A percentile compares a stretch with the other conserved stretches of the same genome.
Evolutionary conservation across 2,113 vertebrate species (phyloP).

Genomic region (Oreotrochilus melanogaster): DNA sequence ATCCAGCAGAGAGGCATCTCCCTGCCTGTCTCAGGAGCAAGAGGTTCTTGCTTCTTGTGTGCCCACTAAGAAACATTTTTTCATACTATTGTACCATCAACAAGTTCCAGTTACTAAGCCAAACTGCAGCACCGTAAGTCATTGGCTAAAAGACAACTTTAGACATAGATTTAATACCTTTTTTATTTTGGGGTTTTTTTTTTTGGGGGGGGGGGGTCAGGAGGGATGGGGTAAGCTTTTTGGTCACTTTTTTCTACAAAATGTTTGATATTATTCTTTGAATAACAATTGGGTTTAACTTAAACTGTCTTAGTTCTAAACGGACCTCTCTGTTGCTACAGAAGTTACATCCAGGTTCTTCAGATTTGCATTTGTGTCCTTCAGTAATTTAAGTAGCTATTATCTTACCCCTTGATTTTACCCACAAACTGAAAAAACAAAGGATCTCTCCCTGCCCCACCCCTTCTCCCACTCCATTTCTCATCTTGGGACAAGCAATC

Average conservation of each 20-base stretch:
- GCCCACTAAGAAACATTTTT: background rate
- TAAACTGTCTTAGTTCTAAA: background rate
- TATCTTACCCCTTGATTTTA: rapidly evolving
- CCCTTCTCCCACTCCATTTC: rapidly evolving
- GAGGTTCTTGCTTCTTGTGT: background rate
- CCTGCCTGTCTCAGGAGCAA: background rate
- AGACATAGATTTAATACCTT: background rate
- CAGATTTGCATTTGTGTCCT: background rate
- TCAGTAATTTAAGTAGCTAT: rapidly evolving
- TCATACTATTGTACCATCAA: background rate
- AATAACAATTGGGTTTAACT: background rate
- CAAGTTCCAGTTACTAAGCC: background rate
- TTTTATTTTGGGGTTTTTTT: too few species aligned
- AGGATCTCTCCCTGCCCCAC: too few species aligned
- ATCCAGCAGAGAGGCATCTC: background rate
- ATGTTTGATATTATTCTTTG: background rate
- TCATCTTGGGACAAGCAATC: rapidly evolving
- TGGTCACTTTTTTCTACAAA: background rate
- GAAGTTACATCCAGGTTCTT: background rate
- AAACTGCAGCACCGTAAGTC: rapidly evolving
- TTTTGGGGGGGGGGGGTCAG: too few species aligned
- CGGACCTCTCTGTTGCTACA: background rate
- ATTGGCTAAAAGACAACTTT: background rate
- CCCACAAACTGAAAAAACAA: rapidly evolving
- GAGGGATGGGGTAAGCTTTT: too few species aligned